A percentile compares a stretch with the other conserved stretches of the same genome.
phyloP scores from a whole-genome alignment of 2,888 invertebrate species.

The Pollenia amentaria region DNA sequence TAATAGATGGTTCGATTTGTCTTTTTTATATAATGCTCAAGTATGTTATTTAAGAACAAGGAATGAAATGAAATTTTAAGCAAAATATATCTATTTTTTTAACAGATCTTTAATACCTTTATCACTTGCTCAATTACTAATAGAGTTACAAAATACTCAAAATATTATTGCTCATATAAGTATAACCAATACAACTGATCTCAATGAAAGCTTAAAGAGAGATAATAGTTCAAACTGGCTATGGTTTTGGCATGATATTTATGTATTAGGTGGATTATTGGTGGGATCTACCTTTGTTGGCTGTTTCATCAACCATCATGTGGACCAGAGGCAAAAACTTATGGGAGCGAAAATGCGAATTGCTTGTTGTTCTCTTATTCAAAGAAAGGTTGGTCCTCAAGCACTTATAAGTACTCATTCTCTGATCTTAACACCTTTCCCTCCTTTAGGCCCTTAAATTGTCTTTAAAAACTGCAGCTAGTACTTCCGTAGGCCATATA shows the following conservation, averaged over 20 bases:
- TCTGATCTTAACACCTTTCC: constrained; percentile 54
- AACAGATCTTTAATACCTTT: constrained; percentile 83
- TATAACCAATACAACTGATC: neutral
- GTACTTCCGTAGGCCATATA: constrained; percentile 93
- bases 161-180: neutral
- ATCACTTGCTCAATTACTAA: constrained; percentile 82
- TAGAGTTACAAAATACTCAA: constrained; percentile 80
- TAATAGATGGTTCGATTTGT: constrained; percentile 87
- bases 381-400: constrained; percentile 86
- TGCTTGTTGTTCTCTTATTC: constrained; percentile 88
- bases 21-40: constrained; percentile 83
- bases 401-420: neutral
- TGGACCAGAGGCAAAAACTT: constrained; percentile 81
- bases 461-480: constrained; percentile 89
- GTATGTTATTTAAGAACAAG: constrained; percentile 77
- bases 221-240: constrained; percentile 47
- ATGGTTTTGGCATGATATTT: constrained; percentile 81
- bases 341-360: constrained; percentile 88
- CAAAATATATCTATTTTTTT: neutral
- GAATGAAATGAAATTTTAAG: neutral
- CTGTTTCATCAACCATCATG: constrained; percentile 84
- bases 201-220: neutral
- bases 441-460: constrained; percentile 87
- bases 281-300: constrained; percentile 80
- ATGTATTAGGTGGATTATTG: constrained; percentile 81